Conservation (phyloP, 2,797 vertebrate genomes). For the Trachops cirrhosus region DNA sequence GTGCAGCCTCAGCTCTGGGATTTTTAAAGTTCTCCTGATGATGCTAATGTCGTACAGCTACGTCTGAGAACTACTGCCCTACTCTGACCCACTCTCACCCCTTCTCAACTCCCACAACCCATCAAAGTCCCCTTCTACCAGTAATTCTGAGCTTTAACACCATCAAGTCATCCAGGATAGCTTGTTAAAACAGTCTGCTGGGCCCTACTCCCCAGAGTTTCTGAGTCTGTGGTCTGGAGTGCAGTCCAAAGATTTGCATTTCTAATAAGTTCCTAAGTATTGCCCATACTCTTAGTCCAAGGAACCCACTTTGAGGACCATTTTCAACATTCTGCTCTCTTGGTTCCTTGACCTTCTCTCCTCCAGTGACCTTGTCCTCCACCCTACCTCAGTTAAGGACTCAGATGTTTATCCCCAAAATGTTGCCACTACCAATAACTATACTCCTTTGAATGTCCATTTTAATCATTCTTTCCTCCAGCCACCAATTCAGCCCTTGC, state of each 20-base stretch:
- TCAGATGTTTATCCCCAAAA: background rate
- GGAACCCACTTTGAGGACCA: background rate
- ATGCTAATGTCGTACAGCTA: background rate
- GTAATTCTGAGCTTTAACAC: background rate
- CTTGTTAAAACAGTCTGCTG: background rate
- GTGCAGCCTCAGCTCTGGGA: background rate
- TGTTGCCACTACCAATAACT: background rate
- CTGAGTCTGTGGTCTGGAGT: background rate
- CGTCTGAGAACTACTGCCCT: background rate
- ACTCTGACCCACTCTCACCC: background rate
- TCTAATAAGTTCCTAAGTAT: background rate
- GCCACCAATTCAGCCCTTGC: background rate
- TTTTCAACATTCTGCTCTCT: background rate
- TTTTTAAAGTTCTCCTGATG: background rate
- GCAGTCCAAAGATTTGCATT: background rate
- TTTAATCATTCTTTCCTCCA: background rate
- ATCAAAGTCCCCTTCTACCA: background rate
- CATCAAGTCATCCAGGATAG: background rate
- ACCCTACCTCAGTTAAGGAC: background rate
- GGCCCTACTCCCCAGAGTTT: background rate
- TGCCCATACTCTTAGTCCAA: background rate
- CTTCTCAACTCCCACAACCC: background rate
- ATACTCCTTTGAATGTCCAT: background rate
- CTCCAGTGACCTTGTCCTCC: background rate
- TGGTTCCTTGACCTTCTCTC: background rate